Evolutionary conservation across 2,888 invertebrate species (phyloP), one percentile per base, ranked within the genome.

Genomic region (Leptinotarsa haldemani): DNA sequence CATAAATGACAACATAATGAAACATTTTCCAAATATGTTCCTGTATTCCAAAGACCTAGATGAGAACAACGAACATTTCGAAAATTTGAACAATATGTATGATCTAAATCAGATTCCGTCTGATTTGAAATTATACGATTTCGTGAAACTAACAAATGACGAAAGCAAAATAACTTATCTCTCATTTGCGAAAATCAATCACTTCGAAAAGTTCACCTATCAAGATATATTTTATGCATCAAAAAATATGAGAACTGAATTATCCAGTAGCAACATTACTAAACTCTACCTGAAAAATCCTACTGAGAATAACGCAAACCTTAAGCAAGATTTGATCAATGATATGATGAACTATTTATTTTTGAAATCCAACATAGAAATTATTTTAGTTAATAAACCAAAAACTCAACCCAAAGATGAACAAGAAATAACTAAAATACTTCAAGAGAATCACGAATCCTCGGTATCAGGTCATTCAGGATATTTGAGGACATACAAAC

Each of bases 311-410:
- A 50, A 50, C 50, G 50, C 50, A n/a, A 50, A 50, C n/a, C n/a
- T 50, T 16, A 13, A 50, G n/a, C 50, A 50, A 50, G 50, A 50
- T 50, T 50, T 50, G n/a, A 20, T 53, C 3, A 53, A 20, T 20
- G 53, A 53, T 4, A 53, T 53, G 20, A 5, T 53, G 20, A 20
- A 53, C 7, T n/a, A 53, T 53, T 53, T 53, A 53, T 53, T 53
- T 18, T 18, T n/a, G 20, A 16, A 53, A 53, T 53, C n/a, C 20
- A 9, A 53, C 20, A 53, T 53, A 53, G 53, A 53, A 53, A 18
- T 53, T 53, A 53, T 53, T 53, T 20, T 20, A 18, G 53, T 53
- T 18, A 53, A 53, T 18, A 53, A 20, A 53, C 53, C 53, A 53
- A 53, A 53, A 53, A 18, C 5, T 18, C 53, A 53, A 53, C 53